Percentiles rank a stretch among this genome's conserved stretches.
Conservation (phyloP, 2,888 invertebrate genomes). For the Meteorus colon region DNA sequence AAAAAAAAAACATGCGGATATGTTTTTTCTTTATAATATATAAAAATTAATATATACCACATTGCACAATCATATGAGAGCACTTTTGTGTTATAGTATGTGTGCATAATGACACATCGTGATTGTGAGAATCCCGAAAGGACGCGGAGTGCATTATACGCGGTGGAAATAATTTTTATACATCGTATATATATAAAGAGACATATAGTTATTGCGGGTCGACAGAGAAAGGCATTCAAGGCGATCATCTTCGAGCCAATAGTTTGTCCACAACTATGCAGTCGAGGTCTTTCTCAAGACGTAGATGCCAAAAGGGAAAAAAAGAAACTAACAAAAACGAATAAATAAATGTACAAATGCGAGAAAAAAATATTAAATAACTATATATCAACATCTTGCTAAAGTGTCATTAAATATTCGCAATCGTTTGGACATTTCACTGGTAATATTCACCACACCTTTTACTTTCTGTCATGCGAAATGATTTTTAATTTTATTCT, state of each 20-base stretch:
- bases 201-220: conserved; percentile 2
- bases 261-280: conserved; percentile 3
- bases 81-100: neutral
- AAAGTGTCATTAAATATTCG: neutral
- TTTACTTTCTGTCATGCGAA: neutral
- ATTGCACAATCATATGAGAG: conserved; percentile 25
- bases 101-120: conserved; percentile 30
- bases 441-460: neutral
- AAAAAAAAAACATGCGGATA: conserved; percentile 27
- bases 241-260: conserved; percentile 32
- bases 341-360: neutral
- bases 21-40: conserved; percentile 3
- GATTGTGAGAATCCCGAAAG: conserved; percentile 27
- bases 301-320: neutral
- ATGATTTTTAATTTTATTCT: neutral
- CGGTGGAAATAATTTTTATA: neutral
- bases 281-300: neutral
- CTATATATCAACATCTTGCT: neutral
- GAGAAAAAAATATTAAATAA: too few relatives aligned
- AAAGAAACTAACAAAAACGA: neutral
- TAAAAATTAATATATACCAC: conserved; percentile 5
- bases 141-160: conserved; percentile 3
- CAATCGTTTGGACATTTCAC: neutral
- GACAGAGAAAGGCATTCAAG: conserved; percentile 43
- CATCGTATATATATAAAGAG: neutral